A percentile compares a stretch with the other conserved stretches of the same genome.
These are phyloP conservation scores for Neosilurus hyrtlii DNA, from an alignment of 2,797 vertebrate genomes.

Conservation along the genomic window DNA sequence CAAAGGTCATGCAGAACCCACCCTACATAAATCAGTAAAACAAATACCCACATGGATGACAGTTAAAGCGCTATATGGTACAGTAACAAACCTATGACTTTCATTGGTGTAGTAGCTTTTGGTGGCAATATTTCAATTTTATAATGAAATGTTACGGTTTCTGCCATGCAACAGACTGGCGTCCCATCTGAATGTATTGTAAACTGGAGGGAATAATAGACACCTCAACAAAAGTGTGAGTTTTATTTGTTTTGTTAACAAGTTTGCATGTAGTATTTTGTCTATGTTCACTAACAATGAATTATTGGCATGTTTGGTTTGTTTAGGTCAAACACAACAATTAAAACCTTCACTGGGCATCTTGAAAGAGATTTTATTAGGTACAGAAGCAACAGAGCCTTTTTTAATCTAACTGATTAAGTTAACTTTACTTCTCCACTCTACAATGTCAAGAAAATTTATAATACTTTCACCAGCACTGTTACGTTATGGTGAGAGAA, in stretches of 20 bases:
- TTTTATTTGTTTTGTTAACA: no score
- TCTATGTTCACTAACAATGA: background rate
- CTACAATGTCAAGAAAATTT: background rate
- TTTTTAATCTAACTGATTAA: background rate
- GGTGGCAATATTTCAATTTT: background rate
- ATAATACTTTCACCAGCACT: background rate
- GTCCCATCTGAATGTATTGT: no score
- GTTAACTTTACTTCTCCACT: background rate
- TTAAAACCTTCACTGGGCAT: background rate
- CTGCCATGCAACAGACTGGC: no score
- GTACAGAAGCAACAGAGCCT: background rate
- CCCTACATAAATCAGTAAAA: conserved; percentile 43
- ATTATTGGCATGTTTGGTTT: background rate
- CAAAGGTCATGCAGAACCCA: conserved; percentile 34
- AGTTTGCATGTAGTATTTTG: background rate
- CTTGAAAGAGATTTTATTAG: background rate
- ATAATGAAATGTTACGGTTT: no score
- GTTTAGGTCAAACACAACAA: background rate
- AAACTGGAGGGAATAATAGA: no score
- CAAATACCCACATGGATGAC: conserved; percentile 15
- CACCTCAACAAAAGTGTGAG: no score
- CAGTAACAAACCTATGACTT: background rate
- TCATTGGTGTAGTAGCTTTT: background rate
- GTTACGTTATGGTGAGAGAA: background rate
- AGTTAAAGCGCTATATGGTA: background rate